Percentiles rank a stretch among this genome's conserved stretches.
Evolutionary conservation across 2,113 vertebrate species (phyloP).

Genomic region (Pantherophis guttatus): DNA sequence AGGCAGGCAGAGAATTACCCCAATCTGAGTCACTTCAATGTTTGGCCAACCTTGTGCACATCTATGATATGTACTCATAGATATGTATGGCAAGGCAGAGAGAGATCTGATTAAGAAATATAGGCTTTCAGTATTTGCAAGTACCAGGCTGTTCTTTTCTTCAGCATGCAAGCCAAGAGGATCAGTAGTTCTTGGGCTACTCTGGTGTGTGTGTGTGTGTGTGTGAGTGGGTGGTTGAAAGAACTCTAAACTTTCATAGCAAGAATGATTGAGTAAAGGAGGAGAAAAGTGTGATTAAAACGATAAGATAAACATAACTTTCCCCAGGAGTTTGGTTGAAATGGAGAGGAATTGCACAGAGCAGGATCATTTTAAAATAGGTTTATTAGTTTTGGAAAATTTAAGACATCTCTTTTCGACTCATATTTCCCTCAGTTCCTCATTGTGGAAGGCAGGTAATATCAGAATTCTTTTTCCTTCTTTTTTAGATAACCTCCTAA

Average conservation of each 20-base stretch:
- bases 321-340: slow-evolving; percentile 41
- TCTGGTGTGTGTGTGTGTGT: too few species aligned
- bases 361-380: not conserved
- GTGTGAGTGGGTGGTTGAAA: not conserved
- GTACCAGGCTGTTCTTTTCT: slow-evolving; percentile 9
- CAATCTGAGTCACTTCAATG: not conserved
- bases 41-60: not conserved
- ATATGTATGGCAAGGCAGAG: slow-evolving; percentile 2
- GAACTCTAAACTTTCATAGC: slow-evolving; percentile 9
- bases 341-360: not conserved
- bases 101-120: slow-evolving; percentile 29
- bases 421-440: slow-evolving; percentile 58
- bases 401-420: slow-evolving; percentile 63
- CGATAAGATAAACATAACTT: slow-evolving; percentile 44
- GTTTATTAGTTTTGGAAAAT: not conserved
- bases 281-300: slow-evolving; percentile 19
- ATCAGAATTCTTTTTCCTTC: slow-evolving; percentile 63
- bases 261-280: slow-evolving; percentile 35
- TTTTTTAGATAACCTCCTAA: slow-evolving; percentile 70
- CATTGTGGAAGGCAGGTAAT: slow-evolving; percentile 56
- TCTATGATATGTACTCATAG: not conserved
- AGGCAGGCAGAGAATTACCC: not conserved
- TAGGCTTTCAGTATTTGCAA: slow-evolving; percentile 20
- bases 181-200: slow-evolving; percentile 9
- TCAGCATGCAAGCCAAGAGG: slow-evolving; percentile 6